Evolutionary conservation across 1,140 invertebrate species (phyloP), one percentile per base, ranked within the genome.

Genomic region (Sitobion miscanthi): DNA sequence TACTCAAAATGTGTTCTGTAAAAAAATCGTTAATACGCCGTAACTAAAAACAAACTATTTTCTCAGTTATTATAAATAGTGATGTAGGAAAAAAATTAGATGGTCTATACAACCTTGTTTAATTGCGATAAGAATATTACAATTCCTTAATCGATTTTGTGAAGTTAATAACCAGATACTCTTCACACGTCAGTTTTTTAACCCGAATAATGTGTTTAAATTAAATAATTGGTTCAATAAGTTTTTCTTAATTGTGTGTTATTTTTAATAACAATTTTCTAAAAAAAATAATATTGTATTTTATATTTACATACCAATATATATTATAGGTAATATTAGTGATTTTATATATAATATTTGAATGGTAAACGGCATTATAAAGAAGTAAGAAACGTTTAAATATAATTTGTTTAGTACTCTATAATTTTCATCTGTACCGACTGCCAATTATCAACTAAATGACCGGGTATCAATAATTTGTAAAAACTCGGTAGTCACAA

Each of bases 401-500:
- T 45, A 54, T 69, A 69, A 62, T 45, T 47, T 17, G 89, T 69
- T 35, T 38, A n/a, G 17, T 25, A 9, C 38, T 77, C 90, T 91
- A 45, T 91, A 91, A 91, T 91, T 91, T 91, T 69, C 52, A 47
- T 69, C 21, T 35, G 62, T 77, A 57, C 88, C 89, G 54, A 69
- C 89, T 62, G 57, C 89, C 89, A 23, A 57, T 35, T 90, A 38
- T 35, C 47, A n/a, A 87, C 30, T 49, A 87, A 91, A 91, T 49
- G 42, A 77, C 90, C 57, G 38, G 57, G 90, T 91, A 91, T 69
- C 52, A 45, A 91, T 69, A n/a, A 35, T 90, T n/a, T 9, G 57
- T 91, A 77, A 69, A 91, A 91, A 77, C 57, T 35, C 45, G 20
- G 90, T 91, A 91, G 90, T 69, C 90, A 77, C 90, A 35, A n/a